Evolutionary conservation across 2,797 vertebrate species (phyloP).

Genomic region (Hyperoplus lanceolatus): DNA sequence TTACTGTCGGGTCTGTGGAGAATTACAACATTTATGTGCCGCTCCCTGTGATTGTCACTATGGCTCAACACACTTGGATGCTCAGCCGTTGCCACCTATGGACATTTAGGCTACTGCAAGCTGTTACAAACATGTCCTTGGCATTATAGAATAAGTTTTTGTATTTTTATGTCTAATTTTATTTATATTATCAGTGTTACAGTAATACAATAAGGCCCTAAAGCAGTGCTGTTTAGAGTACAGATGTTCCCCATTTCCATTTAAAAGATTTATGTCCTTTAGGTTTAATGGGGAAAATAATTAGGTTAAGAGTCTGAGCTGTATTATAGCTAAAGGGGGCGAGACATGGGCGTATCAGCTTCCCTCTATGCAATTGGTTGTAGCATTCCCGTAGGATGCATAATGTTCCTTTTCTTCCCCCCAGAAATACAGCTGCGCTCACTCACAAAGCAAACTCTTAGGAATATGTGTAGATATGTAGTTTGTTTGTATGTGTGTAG

Average conservation of each 20-base stretch:
- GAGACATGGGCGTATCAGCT: constrained; percentile 17
- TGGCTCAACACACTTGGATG: constrained; percentile 53
- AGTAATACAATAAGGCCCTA: neutral
- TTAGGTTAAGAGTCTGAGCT: neutral
- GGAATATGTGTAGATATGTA: constrained; percentile 1
- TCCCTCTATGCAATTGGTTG: constrained; percentile 41
- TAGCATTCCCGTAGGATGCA: constrained; percentile 27
- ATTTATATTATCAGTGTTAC: neutral
- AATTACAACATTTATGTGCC: constrained; percentile 74
- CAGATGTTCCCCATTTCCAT: neutral
- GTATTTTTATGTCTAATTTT: too few species aligned
- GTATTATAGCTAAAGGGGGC: neutral
- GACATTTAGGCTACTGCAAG: constrained; percentile 32
- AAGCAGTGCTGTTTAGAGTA: neutral
- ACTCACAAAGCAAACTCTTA: neutral
- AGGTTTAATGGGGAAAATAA: neutral
- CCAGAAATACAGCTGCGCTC: neutral
- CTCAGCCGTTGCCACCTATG: constrained; percentile 32
- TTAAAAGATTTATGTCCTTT: neutral
- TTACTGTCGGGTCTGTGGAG: constrained; percentile 48
- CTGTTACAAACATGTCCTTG: neutral
- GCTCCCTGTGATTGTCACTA: constrained; percentile 48
- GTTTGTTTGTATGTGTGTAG: constrained; percentile 1
- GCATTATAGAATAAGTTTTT: neutral
- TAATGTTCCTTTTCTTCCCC: constrained; percentile 6